Conservation (phyloP, 2,888 invertebrate species). For the Schizotus pectinicornis region DNA sequence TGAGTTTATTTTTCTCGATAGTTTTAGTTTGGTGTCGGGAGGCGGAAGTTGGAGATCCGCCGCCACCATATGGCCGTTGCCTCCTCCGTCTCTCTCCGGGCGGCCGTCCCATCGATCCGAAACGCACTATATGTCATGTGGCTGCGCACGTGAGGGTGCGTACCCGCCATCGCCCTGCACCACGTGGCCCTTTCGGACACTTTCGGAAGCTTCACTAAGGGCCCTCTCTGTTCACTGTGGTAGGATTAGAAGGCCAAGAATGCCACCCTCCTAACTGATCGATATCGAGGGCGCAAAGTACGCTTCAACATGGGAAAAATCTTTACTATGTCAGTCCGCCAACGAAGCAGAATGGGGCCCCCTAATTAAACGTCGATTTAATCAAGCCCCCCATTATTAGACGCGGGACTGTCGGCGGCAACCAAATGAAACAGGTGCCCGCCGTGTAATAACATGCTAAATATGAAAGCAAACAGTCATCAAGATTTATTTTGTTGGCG, state of each 20-base stretch:
- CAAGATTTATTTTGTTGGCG: neutral
- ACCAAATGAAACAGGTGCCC: slow-evolving; percentile 1
- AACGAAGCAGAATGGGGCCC: neutral
- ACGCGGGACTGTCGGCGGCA: neutral
- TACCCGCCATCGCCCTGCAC: slow-evolving; percentile 6
- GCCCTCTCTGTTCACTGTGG: slow-evolving; percentile 31
- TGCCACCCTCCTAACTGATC: slow-evolving; percentile 34
- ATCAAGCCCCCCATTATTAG: neutral
- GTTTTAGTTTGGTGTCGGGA: too few species aligned
- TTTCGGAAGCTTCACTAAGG: slow-evolving; percentile 28
- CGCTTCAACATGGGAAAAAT: slow-evolving; percentile 29
- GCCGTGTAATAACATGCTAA: neutral
- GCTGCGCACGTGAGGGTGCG: neutral
- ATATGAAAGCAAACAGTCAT: neutral
- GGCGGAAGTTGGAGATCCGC: slow-evolving; percentile 6
- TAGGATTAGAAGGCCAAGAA: slow-evolving; percentile 41
- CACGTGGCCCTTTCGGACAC: slow-evolving; percentile 27
- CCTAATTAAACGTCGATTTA: slow-evolving; percentile 1
- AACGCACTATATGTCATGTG: slow-evolving; percentile 1
- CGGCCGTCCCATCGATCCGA: slow-evolving; percentile 11
- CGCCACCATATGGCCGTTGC: slow-evolving; percentile 12
- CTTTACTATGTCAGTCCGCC: neutral
- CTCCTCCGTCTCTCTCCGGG: slow-evolving; percentile 5
- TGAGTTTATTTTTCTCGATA: too few species aligned
- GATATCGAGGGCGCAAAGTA: slow-evolving; percentile 41